Evolutionary conservation across 2,888 invertebrate genomes (phyloP).

Genomic region (Heliconius sara): DNA sequence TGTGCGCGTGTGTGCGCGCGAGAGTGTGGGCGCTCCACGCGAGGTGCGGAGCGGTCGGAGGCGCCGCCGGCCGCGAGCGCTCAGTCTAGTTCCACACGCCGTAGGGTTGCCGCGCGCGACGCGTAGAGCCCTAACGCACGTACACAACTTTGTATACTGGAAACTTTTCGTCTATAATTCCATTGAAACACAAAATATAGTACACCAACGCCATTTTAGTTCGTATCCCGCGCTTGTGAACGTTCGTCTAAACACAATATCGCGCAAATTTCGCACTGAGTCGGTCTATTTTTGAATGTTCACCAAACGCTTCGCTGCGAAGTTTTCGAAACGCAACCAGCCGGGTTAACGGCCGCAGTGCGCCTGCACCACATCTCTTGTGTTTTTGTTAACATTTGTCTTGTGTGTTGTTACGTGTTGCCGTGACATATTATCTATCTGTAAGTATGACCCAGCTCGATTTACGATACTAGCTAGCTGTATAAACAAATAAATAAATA

Average conservation of each 20-base stretch:
- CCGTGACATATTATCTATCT: conserved; percentile 79
- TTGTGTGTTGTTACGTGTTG: conserved; percentile 72
- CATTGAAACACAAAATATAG: conserved; percentile 49
- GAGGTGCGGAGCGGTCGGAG: conserved; percentile 65
- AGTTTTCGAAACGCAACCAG: conserved; percentile 82
- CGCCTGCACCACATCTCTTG: conserved; percentile 77
- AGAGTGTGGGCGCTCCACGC: conserved; percentile 71
- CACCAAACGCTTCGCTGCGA: conserved; percentile 79
- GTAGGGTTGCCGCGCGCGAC: conserved; percentile 73
- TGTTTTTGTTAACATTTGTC: conserved; percentile 77
- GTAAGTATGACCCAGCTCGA: conserved; percentile 82
- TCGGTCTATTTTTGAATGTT: conserved; percentile 83
- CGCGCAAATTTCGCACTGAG: conserved; percentile 69
- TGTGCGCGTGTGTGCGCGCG: conserved; percentile 56
- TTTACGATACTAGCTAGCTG: conserved; percentile 70
- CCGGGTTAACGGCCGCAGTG: conserved; percentile 82
- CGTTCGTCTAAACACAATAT: conserved; percentile 60
- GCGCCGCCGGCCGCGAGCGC: conserved; percentile 52
- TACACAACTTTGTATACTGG: conserved; percentile 81
- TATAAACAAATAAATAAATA: conserved; percentile 29
- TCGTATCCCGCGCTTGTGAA: conserved; percentile 62
- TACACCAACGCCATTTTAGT: conserved; percentile 56
- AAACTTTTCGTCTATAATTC: conserved; percentile 79
- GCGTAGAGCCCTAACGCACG: conserved; percentile 73
- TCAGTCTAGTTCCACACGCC: conserved; percentile 75